A percentile compares a stretch with the other conserved stretches of the same genome.
phyloP scores from a whole-genome alignment of 2,113 vertebrate species.

The human region GRCh38 chr14:30532001-30532500 shows the following conservation, averaged over 20 bases:
- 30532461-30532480: not conserved
- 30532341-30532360: not conserved
- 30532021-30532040: not conserved
- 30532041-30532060: not conserved
- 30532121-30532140: not conserved
- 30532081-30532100: not conserved
- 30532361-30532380: not conserved
- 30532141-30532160: not conserved
- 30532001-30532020: not conserved
- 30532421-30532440: not conserved
- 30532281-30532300: not conserved
- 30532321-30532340: not conserved
- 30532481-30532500: not conserved
- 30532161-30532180: conserved; percentile 5
- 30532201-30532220: not conserved
- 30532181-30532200: not conserved
- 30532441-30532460: not conserved
- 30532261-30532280: conserved; percentile 24
- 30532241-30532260: not conserved
- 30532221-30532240: not conserved
- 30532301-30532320: not conserved
- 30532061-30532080: not conserved
- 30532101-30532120: not conserved
- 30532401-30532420: not conserved
- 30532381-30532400: not conserved